Evolutionary conservation across 2,888 invertebrate genomes (phyloP), one percentile per base, ranked within the genome.

Genomic region (Macrosoma leucophasiata): DNA sequence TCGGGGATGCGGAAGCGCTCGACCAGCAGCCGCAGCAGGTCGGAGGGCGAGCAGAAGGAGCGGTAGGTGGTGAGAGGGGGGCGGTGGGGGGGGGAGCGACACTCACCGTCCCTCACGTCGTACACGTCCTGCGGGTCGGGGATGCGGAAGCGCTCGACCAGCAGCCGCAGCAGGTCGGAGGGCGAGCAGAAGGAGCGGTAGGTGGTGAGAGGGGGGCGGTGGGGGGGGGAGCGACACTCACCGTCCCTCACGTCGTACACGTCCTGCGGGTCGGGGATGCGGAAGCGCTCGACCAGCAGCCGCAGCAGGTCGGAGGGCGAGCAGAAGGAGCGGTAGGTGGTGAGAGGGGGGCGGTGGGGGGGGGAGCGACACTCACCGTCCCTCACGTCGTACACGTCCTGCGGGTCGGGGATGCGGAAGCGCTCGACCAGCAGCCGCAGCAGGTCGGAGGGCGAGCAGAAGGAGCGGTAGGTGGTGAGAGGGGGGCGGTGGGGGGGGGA

Each of bases 301-400:
- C 90, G 90, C 39, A 99, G 86, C 39, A 99, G 88, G 55, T 96
- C 95, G 54, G 89, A 87, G 8, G 97, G 93, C 32, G 90, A 88
- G 66, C 93, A 93, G 77, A 93, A 93, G 50, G 92, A 92, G 0
- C 93, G 87, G 75, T 89, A 90, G 35, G 98, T 99, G 29, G 97
- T 98, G 33, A 99, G 91, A 86, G 99, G 99, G 29, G 98, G 98
- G 38, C 95, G 90, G n/a, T n/a, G n/a, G n/a, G n/a, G n/a, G n/a
- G n/a, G n/a, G n/a, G n/a, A n/a, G n/a, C n/a, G n/a, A n/a, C n/a
- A 37, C 62, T 56, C 11, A 77, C 76, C 67, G 3, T 60, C 55
- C 18, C 61, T 39, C 36, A 89, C 88, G 51, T 91, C 91, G 58
- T 93, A 93, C 9, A 93, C 92, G 41, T 91, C 84, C 36, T 91